Conservation (phyloP, 2,113 vertebrate genomes). For the Steatornis caripensis region DNA sequence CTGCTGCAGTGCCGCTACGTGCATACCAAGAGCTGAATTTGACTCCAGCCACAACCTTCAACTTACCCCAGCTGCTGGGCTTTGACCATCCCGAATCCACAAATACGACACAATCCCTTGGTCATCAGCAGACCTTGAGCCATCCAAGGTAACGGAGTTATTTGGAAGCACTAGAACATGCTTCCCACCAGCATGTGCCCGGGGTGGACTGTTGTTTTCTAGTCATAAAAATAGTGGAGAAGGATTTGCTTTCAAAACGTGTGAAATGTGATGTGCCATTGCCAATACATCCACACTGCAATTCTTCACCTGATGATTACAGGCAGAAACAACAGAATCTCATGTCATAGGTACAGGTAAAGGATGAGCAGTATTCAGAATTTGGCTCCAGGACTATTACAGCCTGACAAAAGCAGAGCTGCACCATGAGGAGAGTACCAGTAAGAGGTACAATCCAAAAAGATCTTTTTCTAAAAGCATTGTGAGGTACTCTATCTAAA, state of each 20-base stretch:
- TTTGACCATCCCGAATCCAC: conserved; percentile 86
- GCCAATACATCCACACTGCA: background rate
- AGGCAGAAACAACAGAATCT: background rate
- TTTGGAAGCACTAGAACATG: conserved; percentile 86
- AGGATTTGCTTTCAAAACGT: conserved; percentile 27
- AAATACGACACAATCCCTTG: conserved; percentile 78
- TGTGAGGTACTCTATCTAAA: background rate
- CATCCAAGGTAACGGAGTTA: conserved; percentile 84
- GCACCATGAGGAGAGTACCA: background rate
- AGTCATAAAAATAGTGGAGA: conserved; percentile 55
- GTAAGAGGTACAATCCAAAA: background rate
- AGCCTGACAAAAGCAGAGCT: background rate
- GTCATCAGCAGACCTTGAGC: conserved; percentile 83
- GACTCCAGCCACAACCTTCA: background rate
- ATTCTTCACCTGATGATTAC: background rate
- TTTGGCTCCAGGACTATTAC: background rate
- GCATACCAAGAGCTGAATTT: background rate
- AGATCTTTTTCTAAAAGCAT: background rate
- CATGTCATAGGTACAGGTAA: background rate
- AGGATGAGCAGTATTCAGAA: background rate
- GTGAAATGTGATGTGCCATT: background rate
- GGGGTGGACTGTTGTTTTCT: conserved; percentile 78
- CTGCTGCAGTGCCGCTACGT: fast-evolving
- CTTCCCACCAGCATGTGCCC: conserved; percentile 84
- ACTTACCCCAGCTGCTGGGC: conserved; percentile 89